These are phyloP conservation scores for Vulpes vulpes DNA, from an alignment of 2,113 vertebrate genomes.

Conservation along the genomic window DNA sequence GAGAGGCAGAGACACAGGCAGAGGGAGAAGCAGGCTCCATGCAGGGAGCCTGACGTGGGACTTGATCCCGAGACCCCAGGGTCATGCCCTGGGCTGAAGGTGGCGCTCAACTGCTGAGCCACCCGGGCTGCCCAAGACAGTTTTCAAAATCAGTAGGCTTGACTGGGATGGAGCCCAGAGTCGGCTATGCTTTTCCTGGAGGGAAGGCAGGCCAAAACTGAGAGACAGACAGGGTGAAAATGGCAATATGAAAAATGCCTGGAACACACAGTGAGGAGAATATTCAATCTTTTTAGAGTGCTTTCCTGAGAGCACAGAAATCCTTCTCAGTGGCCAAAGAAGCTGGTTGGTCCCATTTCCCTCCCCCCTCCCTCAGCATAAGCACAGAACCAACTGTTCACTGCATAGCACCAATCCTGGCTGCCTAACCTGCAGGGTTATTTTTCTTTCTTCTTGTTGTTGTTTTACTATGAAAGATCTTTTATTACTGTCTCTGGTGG, in stretches of 20 bases:
- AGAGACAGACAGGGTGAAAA: not conserved
- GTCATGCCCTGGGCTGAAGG: too few species aligned
- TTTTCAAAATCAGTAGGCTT: not conserved
- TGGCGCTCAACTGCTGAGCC: too few species aligned
- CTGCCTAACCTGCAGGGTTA: not conserved
- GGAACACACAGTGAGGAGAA: not conserved
- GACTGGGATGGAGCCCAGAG: not conserved
- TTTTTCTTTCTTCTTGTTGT: too few species aligned
- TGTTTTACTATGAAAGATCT: constrained; percentile 79
- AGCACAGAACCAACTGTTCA: not conserved
- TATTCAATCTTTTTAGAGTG: not conserved
- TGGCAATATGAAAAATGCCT: not conserved
- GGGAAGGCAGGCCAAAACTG: not conserved
- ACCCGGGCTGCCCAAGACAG: too few species aligned
- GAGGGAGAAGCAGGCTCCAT: too few species aligned
- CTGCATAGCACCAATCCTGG: not conserved
- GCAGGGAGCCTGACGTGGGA: too few species aligned
- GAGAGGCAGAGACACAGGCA: too few species aligned
- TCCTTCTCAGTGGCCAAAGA: not conserved
- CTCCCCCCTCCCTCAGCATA: not conserved
- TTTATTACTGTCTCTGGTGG: constrained; percentile 84
- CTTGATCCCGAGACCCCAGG: too few species aligned
- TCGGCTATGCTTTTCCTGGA: not conserved
- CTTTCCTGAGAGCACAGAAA: not conserved
- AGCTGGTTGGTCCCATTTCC: not conserved